These are phyloP conservation scores for Hafferia zeledoni DNA, from an alignment of 2,797 vertebrate genomes.

Conservation along the genomic window DNA sequence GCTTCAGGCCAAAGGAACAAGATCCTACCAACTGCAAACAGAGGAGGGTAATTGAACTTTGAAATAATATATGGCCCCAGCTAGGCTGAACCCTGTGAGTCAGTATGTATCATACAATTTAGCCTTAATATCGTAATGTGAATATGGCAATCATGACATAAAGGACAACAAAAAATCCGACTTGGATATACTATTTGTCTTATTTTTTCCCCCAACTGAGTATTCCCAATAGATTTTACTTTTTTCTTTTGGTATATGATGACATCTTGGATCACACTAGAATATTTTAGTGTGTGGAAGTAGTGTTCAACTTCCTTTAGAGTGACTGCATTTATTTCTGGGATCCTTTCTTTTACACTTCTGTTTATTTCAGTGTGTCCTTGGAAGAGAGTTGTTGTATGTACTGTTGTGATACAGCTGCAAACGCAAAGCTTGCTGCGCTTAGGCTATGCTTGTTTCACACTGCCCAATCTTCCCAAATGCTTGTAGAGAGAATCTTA, in stretches of 20 bases:
- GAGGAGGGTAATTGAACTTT: constrained; percentile 7
- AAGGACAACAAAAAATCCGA: neutral
- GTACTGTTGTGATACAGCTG: neutral
- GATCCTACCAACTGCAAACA: neutral
- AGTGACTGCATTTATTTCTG: neutral
- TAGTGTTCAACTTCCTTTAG: neutral
- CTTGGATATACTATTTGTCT: neutral
- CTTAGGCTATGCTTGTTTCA: neutral
- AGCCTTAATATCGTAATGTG: neutral
- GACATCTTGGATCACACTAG: neutral
- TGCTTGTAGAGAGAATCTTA: neutral
- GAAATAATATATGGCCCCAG: neutral
- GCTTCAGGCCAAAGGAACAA: neutral
- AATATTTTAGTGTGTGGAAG: neutral
- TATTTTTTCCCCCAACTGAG: neutral
- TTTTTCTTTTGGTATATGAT: neutral
- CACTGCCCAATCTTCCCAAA: neutral
- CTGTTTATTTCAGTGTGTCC: constrained; percentile 4
- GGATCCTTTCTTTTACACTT: neutral
- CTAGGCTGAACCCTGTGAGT: neutral
- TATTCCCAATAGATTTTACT: neutral
- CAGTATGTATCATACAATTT: neutral
- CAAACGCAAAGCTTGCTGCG: neutral
- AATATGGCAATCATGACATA: neutral
- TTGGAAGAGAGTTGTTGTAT: neutral